phyloP scores from a whole-genome alignment of 1,140 invertebrate genomes.

The Periplaneta americana region DNA sequence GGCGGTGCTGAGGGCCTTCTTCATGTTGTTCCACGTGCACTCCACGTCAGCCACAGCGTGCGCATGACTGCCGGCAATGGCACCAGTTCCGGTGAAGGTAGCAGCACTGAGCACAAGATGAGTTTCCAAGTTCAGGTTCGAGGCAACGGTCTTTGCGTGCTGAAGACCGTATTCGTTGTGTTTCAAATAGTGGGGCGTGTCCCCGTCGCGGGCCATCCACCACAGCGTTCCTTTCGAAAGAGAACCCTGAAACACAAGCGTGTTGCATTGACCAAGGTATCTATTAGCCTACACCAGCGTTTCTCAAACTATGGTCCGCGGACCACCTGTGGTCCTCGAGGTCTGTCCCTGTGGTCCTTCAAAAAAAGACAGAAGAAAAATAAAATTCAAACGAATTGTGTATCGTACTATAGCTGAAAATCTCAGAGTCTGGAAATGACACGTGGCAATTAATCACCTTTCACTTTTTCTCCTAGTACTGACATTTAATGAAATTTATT shows the following conservation, averaged over 20 bases:
- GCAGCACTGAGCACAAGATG: not conserved
- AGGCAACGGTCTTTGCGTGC: not conserved
- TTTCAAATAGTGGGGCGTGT: not conserved
- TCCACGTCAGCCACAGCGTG: not conserved
- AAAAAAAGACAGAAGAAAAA: too few relatives aligned
- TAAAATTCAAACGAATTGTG: too few relatives aligned
- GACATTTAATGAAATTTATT: too few relatives aligned
- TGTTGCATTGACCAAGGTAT: too few relatives aligned
- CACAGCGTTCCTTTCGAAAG: conserved; percentile 8
- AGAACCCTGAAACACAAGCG: conserved; percentile 2
- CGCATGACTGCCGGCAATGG: not conserved
- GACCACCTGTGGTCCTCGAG: too few relatives aligned
- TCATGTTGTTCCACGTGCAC: conserved; percentile 1
- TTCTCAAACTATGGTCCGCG: too few relatives aligned
- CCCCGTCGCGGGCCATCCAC: not conserved
- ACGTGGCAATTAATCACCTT: too few relatives aligned
- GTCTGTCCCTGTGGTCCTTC: too few relatives aligned
- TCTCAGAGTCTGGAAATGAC: too few relatives aligned
- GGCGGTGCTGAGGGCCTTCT: not conserved
- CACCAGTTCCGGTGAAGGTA: not conserved
- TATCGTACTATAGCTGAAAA: too few relatives aligned
- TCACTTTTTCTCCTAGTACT: too few relatives aligned
- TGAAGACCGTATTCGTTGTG: conserved; percentile 13
- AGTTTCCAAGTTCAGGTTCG: not conserved
- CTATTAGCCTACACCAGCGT: too few relatives aligned